A percentile compares a stretch with the other conserved stretches of the same genome.
phyloP scores from a whole-genome alignment of 2,797 vertebrate species.

The Acipenser oxyrinchus region DNA sequence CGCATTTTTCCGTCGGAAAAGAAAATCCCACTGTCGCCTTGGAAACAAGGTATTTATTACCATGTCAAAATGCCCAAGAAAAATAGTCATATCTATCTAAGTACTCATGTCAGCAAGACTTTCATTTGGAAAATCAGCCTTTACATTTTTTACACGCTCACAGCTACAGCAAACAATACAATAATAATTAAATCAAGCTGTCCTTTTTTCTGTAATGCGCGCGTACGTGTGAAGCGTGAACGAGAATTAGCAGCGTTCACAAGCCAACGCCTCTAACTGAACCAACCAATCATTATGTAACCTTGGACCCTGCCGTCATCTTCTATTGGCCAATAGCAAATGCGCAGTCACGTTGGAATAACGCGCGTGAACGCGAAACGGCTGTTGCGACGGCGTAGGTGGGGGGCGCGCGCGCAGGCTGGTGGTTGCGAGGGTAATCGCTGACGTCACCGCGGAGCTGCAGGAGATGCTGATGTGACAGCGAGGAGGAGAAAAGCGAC shows the following conservation, averaged over 20 bases:
- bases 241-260: not conserved
- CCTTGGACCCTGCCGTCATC: not conserved
- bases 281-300: not conserved
- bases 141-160: too few relatives aligned
- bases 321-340: constrained; percentile 7
- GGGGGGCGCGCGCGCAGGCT: constrained; percentile 55
- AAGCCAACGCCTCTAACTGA: not conserved
- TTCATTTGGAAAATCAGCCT: too few relatives aligned
- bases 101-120: too few relatives aligned
- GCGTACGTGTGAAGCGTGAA: not conserved
- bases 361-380: constrained; percentile 34
- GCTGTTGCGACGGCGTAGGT: constrained; percentile 66
- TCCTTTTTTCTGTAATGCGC: not conserved
- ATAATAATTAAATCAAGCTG: not conserved
- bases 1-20: not conserved
- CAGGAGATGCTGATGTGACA: constrained; percentile 68
- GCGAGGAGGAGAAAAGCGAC: constrained; percentile 46
- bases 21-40: not conserved
- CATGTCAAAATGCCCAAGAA: not conserved
- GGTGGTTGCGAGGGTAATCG: constrained; percentile 30
- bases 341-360: constrained; percentile 15
- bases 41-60: not conserved
- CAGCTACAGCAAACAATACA: not conserved
- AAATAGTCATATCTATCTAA: not conserved
- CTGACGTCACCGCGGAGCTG: constrained; percentile 62